Percentiles rank a stretch among this genome's conserved stretches.
These are phyloP conservation scores for Lagopus leucura DNA, from an alignment of 2,113 vertebrate genomes.

Conservation along the genomic window DNA sequence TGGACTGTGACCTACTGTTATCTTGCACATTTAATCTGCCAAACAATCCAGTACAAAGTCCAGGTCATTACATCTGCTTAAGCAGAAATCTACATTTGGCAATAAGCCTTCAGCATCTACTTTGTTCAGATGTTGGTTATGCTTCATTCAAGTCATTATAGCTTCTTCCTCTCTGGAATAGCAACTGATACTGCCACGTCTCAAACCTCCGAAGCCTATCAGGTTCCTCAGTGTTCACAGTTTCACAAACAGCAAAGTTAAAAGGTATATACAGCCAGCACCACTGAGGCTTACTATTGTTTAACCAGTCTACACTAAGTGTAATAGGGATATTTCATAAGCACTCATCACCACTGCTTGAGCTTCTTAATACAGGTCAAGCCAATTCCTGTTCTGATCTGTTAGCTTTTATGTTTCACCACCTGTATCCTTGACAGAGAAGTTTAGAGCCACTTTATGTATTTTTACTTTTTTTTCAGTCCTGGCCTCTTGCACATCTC, in stretches of 20 bases:
- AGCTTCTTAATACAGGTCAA: rapidly evolving
- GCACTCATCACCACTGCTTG: neutral
- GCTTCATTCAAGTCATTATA: neutral
- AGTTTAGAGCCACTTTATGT: neutral
- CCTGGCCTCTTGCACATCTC: neutral
- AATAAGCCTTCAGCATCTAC: neutral
- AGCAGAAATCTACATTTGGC: conserved; percentile 7
- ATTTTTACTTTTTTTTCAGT: neutral
- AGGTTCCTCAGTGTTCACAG: neutral
- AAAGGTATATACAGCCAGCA: neutral
- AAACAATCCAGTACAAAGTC: conserved; percentile 48
- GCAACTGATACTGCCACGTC: neutral
- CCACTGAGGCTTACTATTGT: neutral
- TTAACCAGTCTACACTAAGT: neutral
- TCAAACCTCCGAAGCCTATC: neutral
- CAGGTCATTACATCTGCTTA: neutral
- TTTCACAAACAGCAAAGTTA: neutral
- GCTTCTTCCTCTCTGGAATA: neutral
- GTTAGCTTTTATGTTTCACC: neutral
- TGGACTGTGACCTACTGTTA: conserved; percentile 26
- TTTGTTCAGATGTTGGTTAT: neutral
- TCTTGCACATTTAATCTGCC: neutral
- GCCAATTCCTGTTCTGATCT: rapidly evolving
- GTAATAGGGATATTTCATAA: neutral
- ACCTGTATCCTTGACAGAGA: neutral